Evolutionary conservation across 2,797 vertebrate genomes (phyloP).

Genomic region (Onychomys torridus): DNA sequence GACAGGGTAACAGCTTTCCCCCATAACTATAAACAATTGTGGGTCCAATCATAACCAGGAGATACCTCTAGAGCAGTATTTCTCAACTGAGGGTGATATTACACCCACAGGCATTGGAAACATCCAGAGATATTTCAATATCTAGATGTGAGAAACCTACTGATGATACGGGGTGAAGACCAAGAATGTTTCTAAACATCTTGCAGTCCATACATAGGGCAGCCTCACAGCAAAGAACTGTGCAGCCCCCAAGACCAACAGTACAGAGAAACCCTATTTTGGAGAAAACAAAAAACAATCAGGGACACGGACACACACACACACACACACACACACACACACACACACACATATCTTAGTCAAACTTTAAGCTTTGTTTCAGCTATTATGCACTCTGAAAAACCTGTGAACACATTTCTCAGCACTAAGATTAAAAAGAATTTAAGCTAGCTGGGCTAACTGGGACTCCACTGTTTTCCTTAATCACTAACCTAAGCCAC

Average conservation of each 20-base stretch:
- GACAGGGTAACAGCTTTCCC: background rate
- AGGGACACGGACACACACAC: background rate
- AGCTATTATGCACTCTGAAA: too few relatives aligned
- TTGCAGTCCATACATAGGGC: background rate
- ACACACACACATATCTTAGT: background rate
- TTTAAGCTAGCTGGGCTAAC: too few relatives aligned
- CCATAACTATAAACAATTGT: background rate
- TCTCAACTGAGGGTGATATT: background rate
- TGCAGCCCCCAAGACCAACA: background rate
- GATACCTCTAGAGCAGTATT: background rate
- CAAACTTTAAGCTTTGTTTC: too few relatives aligned
- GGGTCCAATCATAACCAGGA: constrained; percentile 19
- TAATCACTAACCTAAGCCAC: too few relatives aligned
- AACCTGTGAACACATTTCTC: too few relatives aligned
- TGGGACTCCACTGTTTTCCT: too few relatives aligned
- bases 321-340: background rate
- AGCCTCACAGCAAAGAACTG: background rate
- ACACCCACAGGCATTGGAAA: background rate
- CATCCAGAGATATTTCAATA: constrained; percentile 6
- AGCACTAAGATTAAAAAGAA: too few relatives aligned
- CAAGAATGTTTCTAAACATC: background rate
- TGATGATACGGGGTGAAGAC: background rate
- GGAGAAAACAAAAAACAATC: background rate
- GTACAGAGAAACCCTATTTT: background rate
- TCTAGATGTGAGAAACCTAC: background rate